Percentiles rank a stretch among this genome's conserved stretches.
phyloP scores from a whole-genome alignment of 1,140 invertebrate species.

The Plodia interpunctella region DNA sequence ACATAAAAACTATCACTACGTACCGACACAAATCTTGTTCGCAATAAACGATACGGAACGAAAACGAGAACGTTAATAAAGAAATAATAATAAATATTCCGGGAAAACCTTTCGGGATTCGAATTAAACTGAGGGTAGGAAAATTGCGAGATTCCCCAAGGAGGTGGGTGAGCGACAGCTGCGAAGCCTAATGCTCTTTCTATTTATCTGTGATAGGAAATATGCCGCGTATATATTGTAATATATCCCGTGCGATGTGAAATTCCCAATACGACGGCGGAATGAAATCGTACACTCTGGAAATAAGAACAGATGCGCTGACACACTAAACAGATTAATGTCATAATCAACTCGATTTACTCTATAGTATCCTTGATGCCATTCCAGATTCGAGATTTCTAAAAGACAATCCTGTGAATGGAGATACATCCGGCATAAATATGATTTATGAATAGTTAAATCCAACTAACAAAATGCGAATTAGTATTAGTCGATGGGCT shows the following conservation, averaged over 20 bases:
- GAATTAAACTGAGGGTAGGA: constrained; percentile 70
- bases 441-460: constrained; percentile 51
- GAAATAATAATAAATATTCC: constrained; percentile 74
- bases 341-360: constrained; percentile 21
- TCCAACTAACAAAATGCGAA: constrained; percentile 53
- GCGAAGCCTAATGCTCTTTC: constrained; percentile 64
- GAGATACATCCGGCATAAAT: constrained; percentile 27
- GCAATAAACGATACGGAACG: constrained; percentile 54
- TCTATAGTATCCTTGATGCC: not conserved
- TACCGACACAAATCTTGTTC: constrained; percentile 45
- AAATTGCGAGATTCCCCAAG: constrained; percentile 68
- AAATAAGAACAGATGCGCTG: constrained; percentile 22
- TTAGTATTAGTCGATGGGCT: constrained; percentile 54
- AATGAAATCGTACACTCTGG: not conserved
- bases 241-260: constrained; percentile 46
- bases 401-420: constrained; percentile 17
- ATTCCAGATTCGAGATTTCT: constrained; percentile 17
- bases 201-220: constrained; percentile 68
- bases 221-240: constrained; percentile 40
- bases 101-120: constrained; percentile 65
- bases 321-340: constrained; percentile 23
- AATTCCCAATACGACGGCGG: constrained; percentile 16
- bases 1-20: constrained; percentile 44
- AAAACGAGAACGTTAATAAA: constrained; percentile 66
- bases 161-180: constrained; percentile 62